A percentile compares a stretch with the other conserved stretches of the same genome.
These are phyloP conservation scores for Peromyscus polionotus DNA, from an alignment of 2,113 vertebrate species.

Conservation along the genomic window DNA sequence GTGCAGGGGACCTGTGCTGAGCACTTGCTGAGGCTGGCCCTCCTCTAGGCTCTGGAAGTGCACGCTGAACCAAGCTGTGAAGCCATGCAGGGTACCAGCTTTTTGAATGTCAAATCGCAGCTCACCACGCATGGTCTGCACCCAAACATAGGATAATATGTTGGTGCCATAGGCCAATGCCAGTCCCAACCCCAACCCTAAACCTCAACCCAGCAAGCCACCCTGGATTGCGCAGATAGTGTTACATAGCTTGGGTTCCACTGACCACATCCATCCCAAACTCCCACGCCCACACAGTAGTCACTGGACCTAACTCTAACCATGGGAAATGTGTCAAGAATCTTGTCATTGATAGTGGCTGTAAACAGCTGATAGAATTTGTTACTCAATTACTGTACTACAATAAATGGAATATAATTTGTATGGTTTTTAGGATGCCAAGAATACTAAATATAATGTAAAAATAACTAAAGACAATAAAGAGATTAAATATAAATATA, in stretches of 20 bases:
- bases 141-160: neutral
- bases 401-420: neutral
- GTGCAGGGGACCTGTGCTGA: slow-evolving; percentile 88
- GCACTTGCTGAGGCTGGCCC: slow-evolving; percentile 83
- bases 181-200: neutral
- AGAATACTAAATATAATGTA: neutral
- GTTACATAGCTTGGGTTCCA: neutral
- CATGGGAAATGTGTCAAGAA: neutral
- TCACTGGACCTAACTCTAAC: neutral
- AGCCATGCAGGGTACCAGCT: slow-evolving; percentile 87
- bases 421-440: neutral
- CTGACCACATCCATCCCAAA: neutral
- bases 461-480: neutral
- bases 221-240: neutral
- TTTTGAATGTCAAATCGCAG: slow-evolving; percentile 87
- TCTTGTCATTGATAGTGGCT: neutral
- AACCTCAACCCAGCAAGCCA: neutral
- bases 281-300: neutral
- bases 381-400: neutral
- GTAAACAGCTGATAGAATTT: neutral
- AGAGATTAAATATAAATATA: neutral
- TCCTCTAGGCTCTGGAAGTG: slow-evolving; percentile 86
- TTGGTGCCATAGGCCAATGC: neutral
- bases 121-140: slow-evolving; percentile 86
- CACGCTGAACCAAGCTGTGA: slow-evolving; percentile 90